phyloP scores from a whole-genome alignment of 2,888 invertebrate genomes.

The Teleiodes luculella region DNA sequence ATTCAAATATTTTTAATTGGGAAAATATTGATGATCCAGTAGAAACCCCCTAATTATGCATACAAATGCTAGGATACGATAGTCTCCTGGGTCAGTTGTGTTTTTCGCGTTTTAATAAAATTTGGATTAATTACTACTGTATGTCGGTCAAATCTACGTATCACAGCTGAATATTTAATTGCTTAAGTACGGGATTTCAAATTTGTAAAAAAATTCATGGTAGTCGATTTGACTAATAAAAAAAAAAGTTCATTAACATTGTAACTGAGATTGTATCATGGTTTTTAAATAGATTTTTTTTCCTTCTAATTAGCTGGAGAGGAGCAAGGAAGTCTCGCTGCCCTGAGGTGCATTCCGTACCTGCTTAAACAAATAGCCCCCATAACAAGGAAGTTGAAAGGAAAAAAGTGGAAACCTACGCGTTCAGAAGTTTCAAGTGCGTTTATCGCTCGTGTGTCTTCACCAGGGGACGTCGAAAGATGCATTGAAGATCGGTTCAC shows the following conservation, averaged over 20 bases:
- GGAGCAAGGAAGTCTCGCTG: constrained; percentile 11
- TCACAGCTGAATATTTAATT: no score
- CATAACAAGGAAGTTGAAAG: background rate
- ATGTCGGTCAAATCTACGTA: no score
- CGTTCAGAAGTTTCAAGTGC: constrained; percentile 1
- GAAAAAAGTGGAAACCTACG: constrained; percentile 7
- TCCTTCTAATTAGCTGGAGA: background rate
- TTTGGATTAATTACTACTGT: no score
- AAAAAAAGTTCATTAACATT: background rate
- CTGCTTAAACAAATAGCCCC: constrained; percentile 4
- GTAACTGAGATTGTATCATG: background rate
- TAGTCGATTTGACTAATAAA: background rate
- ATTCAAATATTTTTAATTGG: no score
- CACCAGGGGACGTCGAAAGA: constrained; percentile 1
- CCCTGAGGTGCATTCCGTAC: constrained; percentile 1
- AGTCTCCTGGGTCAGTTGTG: no score
- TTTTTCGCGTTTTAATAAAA: no score
- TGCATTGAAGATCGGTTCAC: background rate
- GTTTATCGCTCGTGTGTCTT: background rate
- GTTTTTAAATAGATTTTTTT: background rate
- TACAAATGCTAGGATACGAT: no score
- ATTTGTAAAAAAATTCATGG: no score
- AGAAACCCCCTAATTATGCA: no score
- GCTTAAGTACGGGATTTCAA: no score
- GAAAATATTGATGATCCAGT: no score